phyloP scores from a whole-genome alignment of 1,140 invertebrate genomes.

The Choristoneura fumiferana region DNA sequence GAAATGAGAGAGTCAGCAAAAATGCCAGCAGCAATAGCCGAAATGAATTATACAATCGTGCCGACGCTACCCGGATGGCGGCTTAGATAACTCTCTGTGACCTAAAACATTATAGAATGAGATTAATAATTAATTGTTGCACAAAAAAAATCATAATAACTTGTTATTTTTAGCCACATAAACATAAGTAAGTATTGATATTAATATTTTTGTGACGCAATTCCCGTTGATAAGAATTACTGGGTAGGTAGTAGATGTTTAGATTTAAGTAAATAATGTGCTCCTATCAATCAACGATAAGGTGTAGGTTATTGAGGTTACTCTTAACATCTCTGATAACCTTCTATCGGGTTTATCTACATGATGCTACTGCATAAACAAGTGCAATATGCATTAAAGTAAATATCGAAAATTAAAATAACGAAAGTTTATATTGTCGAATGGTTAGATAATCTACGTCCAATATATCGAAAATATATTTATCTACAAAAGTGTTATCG shows the following conservation, averaged over 20 bases:
- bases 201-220: conserved; percentile 8
- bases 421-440: too few relatives aligned
- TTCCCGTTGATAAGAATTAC: neutral
- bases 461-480: too few relatives aligned
- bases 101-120: conserved; percentile 3
- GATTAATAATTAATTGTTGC: neutral
- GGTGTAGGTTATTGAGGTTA: conserved; percentile 3
- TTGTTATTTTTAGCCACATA: neutral
- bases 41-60: conserved; percentile 8
- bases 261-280: neutral
- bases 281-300: neutral
- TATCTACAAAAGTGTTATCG: too few relatives aligned
- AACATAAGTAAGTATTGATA: neutral
- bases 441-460: too few relatives aligned
- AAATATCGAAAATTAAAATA: too few relatives aligned
- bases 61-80: neutral
- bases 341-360: neutral
- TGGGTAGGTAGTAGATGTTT: neutral
- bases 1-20: conserved; percentile 12
- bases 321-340: conserved; percentile 10
- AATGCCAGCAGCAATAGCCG: neutral
- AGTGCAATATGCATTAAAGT: neutral
- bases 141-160: too few relatives aligned
- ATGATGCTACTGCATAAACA: neutral
- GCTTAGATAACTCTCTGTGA: conserved; percentile 9